Evolutionary conservation across 1,140 invertebrate species (phyloP).

Genomic region (Dendrolimus kikuchii): DNA sequence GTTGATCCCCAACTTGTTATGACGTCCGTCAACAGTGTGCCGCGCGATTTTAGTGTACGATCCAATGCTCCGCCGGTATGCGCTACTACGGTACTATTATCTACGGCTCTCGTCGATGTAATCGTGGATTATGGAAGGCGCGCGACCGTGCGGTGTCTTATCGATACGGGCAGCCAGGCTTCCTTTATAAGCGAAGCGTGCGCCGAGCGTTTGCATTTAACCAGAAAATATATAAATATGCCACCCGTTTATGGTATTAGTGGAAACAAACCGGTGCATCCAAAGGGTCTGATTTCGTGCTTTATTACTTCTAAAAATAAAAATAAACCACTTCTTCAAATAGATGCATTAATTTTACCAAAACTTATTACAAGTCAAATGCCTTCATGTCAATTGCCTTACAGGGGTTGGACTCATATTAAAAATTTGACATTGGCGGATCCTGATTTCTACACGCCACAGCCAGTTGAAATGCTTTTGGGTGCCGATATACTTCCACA

Average conservation of each 20-base stretch:
- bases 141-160: constrained; percentile 4
- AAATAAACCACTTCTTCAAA: no score
- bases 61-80: no score
- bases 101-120: constrained; percentile 1
- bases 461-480: constrained; percentile 6
- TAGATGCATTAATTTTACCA: neutral
- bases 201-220: no score
- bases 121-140: neutral
- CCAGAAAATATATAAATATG: no score
- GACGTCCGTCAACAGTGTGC: neutral
- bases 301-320: no score
- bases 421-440: constrained; percentile 7
- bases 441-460: constrained; percentile 5
- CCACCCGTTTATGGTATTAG: no score
- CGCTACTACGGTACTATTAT: constrained; percentile 2
- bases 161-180: constrained; percentile 9
- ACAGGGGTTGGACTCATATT: constrained; percentile 6
- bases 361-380: neutral
- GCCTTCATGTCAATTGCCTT: neutral
- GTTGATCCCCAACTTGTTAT: constrained; percentile 1
- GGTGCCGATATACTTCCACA: constrained; percentile 9
- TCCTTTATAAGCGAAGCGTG: constrained; percentile 7
- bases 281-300: no score
- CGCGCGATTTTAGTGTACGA: neutral
- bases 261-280: no score